These are phyloP conservation scores for Corella eumyota DNA, from an alignment of 23 tunicate species.

Conservation along the genomic window DNA sequence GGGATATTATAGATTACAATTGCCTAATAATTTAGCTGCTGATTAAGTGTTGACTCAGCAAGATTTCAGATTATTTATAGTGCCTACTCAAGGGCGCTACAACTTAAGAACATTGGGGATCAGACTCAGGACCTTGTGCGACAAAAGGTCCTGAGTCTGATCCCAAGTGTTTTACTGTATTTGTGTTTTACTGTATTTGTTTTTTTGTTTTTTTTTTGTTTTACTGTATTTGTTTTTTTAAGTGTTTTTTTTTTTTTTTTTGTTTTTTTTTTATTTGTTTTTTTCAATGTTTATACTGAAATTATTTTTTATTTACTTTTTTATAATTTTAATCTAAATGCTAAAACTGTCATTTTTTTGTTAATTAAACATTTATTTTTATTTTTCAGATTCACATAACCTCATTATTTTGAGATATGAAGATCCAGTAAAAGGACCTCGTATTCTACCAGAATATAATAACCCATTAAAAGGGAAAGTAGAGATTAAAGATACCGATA, in stretches of 20 bases:
- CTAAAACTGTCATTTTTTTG: background rate
- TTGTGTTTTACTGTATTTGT: no score
- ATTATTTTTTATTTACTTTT: background rate
- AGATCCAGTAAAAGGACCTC: conserved; percentile 36
- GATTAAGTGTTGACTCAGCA: no score
- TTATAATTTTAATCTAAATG: background rate
- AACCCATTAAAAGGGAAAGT: conserved; percentile 4
- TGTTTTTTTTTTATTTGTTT: background rate
- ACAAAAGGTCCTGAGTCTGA: no score
- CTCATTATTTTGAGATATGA: conserved; percentile 31
- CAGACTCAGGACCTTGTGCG: no score
- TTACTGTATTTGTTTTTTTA: background rate
- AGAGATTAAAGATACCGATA: background rate
- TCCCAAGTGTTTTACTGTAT: no score
- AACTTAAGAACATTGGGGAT: no score
- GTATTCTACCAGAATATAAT: conserved; percentile 31
- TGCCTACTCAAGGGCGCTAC: no score
- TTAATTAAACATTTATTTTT: background rate
- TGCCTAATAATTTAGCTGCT: no score
- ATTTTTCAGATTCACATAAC: conserved; percentile 36
- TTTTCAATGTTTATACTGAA: no score
- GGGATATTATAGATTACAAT: no score
- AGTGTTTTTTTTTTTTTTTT: background rate
- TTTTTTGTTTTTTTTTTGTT: no score
- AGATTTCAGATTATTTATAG: no score